Base-by-base conservation (phyloP, 2,797 vertebrate genomes). In the Nannoperca obscura region DNA sequence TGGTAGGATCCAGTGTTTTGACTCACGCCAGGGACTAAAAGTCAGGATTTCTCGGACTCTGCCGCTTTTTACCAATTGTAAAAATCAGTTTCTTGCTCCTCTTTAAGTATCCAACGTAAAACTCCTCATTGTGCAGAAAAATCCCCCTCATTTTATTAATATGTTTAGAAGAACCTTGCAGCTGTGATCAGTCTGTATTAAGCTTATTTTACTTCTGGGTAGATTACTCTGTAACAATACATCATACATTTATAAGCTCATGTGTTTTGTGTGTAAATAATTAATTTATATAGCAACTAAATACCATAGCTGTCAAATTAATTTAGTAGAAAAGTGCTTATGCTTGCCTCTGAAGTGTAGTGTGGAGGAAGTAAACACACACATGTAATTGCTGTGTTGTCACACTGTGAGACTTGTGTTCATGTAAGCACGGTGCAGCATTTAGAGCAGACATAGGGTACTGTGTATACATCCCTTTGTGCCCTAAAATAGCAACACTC, bases 401-500 rank as follows among this genome's bases (percentile, higher is more conserved):
- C 53, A 19, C n/a, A 3, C 1, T 55, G 7, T 73, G 59, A 17
- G 34, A 72, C 64, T 44, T n/a, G 60, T 69, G 22, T 44, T 44
- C 38, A 38, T 1, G 19, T 24, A 50, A 24, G 20, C 44, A 12
- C 17, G 0, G 20, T 36, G 7, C 20, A 69, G 12, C n/a, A 22
- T 36, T 20, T 15, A 38, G 53, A 76, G 58, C 64, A 70, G 49
- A 44, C 64, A 27, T 6, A 12, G 2, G 61, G 34, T 46, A 22
- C 42, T 52, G 19, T 8, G 42, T 55, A 55, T 24, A 50, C 52
- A 47, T 71, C 50, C 36, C 22, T 36, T 10, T 60, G 38, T 67
- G 63, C 24, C 50, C 75, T 38, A 20, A 86, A 77, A 71, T 71
- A 79, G 64, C 85, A 81, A 60, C 32, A 40, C 10, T 30, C 27